Evolutionary conservation across 2,888 invertebrate species (phyloP).

Genomic region (Pardosa pseudoannulata): DNA sequence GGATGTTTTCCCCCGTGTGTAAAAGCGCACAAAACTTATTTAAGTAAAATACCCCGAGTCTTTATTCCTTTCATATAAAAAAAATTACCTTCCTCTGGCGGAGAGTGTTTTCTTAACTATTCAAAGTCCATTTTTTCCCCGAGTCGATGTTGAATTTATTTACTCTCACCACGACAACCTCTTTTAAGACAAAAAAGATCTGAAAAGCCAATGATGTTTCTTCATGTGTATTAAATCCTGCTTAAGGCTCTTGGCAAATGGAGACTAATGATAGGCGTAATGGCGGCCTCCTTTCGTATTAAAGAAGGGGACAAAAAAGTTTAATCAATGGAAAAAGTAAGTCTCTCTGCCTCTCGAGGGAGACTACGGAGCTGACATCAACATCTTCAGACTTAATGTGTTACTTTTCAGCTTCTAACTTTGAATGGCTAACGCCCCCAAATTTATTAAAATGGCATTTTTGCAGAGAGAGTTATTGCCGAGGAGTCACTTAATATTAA

Average conservation of each 20-base stretch:
- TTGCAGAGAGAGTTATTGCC: too few species aligned
- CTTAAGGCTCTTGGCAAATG: not conserved
- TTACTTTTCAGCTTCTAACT: not conserved
- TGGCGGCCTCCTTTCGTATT: not conserved
- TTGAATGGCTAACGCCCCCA: too few species aligned
- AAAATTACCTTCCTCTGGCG: too few species aligned
- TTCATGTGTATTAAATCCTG: slow-evolving; percentile 17
- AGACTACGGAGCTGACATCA: not conserved
- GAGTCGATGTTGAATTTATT: not conserved
- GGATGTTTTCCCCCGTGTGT: too few species aligned
- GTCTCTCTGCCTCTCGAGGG: not conserved
- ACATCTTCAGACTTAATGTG: not conserved
- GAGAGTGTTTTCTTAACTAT: not conserved
- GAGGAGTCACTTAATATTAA: too few species aligned
- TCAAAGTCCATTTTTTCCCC: not conserved
- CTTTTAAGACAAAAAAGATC: not conserved
- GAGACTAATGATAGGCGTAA: slow-evolving; percentile 15
- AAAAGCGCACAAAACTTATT: too few species aligned
- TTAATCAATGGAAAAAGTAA: not conserved
- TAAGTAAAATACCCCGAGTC: too few species aligned
- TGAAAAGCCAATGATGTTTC: slow-evolving; percentile 14
- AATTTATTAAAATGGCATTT: too few species aligned
- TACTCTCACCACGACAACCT: slow-evolving; percentile 4
- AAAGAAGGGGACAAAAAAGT: not conserved
- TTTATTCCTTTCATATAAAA: too few species aligned